Percentiles rank a stretch among this genome's conserved stretches.
Evolutionary conservation across 1,140 invertebrate species (phyloP).

Genomic region (Mylabris phalerata): DNA sequence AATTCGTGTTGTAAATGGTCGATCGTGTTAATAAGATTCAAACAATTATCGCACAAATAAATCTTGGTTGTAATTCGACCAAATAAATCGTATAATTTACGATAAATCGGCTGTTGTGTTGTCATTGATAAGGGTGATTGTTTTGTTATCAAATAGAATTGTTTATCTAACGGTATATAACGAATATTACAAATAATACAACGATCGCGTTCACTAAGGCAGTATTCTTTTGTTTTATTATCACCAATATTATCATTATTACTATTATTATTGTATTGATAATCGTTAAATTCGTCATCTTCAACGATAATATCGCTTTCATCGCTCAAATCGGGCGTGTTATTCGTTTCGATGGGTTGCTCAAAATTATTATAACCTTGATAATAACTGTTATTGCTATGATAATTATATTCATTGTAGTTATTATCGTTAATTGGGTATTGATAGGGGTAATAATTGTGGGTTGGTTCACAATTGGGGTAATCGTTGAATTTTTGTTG

Average conservation of each 20-base stretch:
- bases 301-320: constrained; percentile 40
- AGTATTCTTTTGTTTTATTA: neutral
- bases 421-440: too few relatives aligned
- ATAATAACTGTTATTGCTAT: too few relatives aligned
- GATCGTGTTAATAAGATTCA: neutral
- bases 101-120: constrained; percentile 32
- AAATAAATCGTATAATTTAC: constrained; percentile 29
- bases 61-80: constrained; percentile 22
- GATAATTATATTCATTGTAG: too few relatives aligned
- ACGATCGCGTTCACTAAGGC: constrained; percentile 1
- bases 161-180: constrained; percentile 30
- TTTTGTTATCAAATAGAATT: constrained; percentile 34
- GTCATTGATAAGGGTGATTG: constrained; percentile 35
- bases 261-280: constrained; percentile 13
- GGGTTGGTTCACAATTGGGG: too few relatives aligned
- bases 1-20: constrained; percentile 27
- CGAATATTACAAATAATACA: constrained; percentile 34
- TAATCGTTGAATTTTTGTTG: too few relatives aligned
- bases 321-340: constrained; percentile 28
- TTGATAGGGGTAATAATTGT: too few relatives aligned
- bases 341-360: too few relatives aligned
- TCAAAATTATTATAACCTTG: too few relatives aligned
- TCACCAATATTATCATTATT: constrained; percentile 15
- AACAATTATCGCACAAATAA: constrained; percentile 30
- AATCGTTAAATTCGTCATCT: constrained; percentile 31